A percentile compares a stretch with the other conserved stretches of the same genome.
These are phyloP conservation scores for Ivindomyrus marchei DNA, from an alignment of 2,113 vertebrate species.

Conservation along the genomic window DNA sequence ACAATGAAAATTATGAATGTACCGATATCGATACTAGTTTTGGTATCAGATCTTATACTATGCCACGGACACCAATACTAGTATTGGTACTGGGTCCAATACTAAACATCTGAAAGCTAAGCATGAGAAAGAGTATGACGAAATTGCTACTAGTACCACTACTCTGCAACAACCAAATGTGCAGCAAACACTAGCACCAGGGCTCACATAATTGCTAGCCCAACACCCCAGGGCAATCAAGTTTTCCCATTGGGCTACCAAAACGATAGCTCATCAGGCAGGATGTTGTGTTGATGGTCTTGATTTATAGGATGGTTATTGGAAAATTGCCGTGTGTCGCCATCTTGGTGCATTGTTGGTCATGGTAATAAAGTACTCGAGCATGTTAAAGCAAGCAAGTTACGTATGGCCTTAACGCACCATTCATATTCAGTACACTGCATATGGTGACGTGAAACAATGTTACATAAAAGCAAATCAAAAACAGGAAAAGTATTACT, in stretches of 20 bases:
- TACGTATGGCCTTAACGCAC: too few relatives aligned
- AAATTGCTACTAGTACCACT: background rate
- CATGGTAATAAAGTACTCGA: too few relatives aligned
- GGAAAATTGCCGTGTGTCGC: too few relatives aligned
- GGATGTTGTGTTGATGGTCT: too few relatives aligned
- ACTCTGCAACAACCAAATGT: background rate
- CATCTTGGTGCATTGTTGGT: background rate
- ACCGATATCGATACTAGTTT: background rate
- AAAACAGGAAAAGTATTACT: too few relatives aligned
- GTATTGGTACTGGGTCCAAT: background rate
- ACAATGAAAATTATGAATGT: background rate
- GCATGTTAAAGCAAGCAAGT: too few relatives aligned
- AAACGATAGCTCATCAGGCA: background rate
- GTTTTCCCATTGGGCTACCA: background rate
- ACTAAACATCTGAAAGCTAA: background rate
- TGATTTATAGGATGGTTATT: too few relatives aligned
- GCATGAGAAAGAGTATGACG: background rate
- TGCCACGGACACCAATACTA: background rate
- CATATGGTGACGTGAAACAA: too few relatives aligned
- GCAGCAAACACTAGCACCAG: background rate
- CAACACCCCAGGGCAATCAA: background rate
- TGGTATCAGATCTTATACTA: background rate
- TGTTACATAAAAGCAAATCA: too few relatives aligned
- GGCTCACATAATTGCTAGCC: background rate
- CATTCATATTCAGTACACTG: too few relatives aligned